Conservation (phyloP, 2,888 invertebrate genomes). For the Napeogenes sylphis region DNA sequence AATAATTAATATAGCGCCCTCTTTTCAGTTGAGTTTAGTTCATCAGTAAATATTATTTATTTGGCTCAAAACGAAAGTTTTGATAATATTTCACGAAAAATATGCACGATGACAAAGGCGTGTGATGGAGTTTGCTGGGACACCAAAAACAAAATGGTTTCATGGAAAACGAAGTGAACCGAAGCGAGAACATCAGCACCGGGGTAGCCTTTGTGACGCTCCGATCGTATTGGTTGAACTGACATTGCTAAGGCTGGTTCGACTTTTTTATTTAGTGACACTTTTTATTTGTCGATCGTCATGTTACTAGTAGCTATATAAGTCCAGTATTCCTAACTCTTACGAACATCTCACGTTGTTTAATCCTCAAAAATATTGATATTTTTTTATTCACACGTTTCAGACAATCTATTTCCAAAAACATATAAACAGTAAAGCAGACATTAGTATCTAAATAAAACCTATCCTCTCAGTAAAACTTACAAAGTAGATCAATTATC, state of each 20-base stretch:
- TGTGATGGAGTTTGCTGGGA: conserved; percentile 21
- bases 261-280: background rate
- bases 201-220: conserved; percentile 5
- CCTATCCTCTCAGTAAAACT: no score
- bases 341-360: no score
- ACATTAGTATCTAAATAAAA: no score
- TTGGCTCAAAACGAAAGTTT: background rate
- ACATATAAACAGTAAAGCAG: no score
- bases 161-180: conserved; percentile 2
- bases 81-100: conserved; percentile 3
- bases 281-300: no score
- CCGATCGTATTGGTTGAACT: background rate
- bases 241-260: background rate
- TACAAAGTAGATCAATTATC: background rate
- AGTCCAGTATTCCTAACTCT: no score
- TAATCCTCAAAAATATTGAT: no score
- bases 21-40: no score
- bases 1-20: no score
- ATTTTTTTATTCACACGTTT: no score
- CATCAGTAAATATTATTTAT: background rate
- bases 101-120: conserved; percentile 19
- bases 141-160: conserved; percentile 15
- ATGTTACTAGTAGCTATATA: no score
- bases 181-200: background rate
- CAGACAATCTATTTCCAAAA: no score